Evolutionary conservation across 2,888 invertebrate species (phyloP), one percentile per base, ranked within the genome.

Genomic region (Drosophila neotestacea): DNA sequence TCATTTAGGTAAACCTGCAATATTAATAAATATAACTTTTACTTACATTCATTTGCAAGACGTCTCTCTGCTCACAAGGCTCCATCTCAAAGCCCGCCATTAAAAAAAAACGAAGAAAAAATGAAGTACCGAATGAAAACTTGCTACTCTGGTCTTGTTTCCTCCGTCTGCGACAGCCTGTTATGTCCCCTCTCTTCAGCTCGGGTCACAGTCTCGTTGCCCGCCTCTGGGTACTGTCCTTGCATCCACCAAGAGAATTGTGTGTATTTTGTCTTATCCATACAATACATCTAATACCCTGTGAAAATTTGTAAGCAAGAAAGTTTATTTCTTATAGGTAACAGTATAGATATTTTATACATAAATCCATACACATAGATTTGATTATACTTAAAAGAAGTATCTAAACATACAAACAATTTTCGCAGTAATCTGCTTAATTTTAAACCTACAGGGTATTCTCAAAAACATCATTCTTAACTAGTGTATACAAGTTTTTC

Each of bases 81-180:
- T 42, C 32, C 13, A 38, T 44, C 16, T 13, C n/a, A 63, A 70
- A 55, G 55, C 51, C 41, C 52, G 64, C 71, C 60, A 71, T 58
- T 30, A 16, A 32, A 39, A 28, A 22, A 22, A 22, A 22, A 22
- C 22, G 22, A 22, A 22, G 13, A 28, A 56, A 42, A 47, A 62
- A 13, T 38, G 48, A 66, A 58, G 46, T 36, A 58, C 28, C 34
- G 51, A 68, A 6, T 34, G 73, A 71, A 88, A 89, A 90, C 89
- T 91, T 78, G 90, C 85, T 80, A 66, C 74, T 88, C 91, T 88
- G 90, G 90, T 81, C 85, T 71, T 81, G 77, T 81, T 82, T 85
- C 81, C 86, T 81, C 79, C 75, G 85, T 71, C 67, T 73, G 70
- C 62, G 71, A 44, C 80, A 70, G 74, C 77, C 73, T 81, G 76